These are phyloP conservation scores for Conus ventricosus DNA, from an alignment of 1,140 invertebrate species.

Conservation along the genomic window DNA sequence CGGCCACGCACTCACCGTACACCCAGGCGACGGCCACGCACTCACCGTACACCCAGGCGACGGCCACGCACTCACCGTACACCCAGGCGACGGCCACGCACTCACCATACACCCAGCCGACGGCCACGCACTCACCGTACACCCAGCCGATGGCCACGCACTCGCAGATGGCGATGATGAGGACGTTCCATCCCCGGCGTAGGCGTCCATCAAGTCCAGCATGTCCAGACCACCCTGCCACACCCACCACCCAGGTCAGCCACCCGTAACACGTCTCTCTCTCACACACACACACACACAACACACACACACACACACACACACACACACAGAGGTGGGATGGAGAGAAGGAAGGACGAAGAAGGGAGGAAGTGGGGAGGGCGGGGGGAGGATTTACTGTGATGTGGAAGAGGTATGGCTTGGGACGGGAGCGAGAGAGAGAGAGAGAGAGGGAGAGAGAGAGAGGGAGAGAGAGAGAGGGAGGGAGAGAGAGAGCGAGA, in stretches of 20 bases:
- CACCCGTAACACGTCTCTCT: too few relatives aligned
- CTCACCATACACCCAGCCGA: too few relatives aligned
- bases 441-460: neutral
- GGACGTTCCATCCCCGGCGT: constrained; percentile 90
- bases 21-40: constrained; percentile 85
- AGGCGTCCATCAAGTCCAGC: constrained; percentile 89
- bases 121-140: constrained; percentile 75
- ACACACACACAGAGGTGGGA: neutral
- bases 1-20: constrained; percentile 75
- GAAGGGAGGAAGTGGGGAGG: neutral
- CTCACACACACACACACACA: neutral
- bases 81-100: too few relatives aligned
- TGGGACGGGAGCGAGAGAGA: neutral
- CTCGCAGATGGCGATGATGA: constrained; percentile 83
- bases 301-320: neutral
- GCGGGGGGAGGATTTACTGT: neutral
- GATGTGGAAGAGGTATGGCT: neutral
- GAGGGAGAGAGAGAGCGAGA: neutral
- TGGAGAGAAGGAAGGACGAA: neutral
- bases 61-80: too few relatives aligned
- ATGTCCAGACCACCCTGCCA: constrained; percentile 84
- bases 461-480: neutral
- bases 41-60: constrained; percentile 56
- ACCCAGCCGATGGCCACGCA: constrained; percentile 85
- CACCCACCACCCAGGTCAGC: neutral